phyloP scores from a whole-genome alignment of 2,113 vertebrate species.

The Hymenochirus boettgeri region DNA sequence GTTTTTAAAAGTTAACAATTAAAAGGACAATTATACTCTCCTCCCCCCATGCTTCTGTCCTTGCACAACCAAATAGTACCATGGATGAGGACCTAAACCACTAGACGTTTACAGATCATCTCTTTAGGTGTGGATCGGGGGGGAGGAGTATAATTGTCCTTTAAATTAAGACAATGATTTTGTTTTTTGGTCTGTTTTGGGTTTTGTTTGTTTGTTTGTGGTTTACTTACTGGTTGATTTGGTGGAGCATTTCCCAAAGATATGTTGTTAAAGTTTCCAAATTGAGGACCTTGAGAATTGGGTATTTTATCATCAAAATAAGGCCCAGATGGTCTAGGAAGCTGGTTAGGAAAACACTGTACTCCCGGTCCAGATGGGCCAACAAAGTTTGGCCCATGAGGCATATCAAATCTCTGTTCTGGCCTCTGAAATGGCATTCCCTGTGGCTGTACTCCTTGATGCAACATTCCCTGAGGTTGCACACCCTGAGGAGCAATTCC shows the following conservation, averaged over 20 bases:
- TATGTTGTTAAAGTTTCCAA: conserved; percentile 64
- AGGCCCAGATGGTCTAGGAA: conserved; percentile 63
- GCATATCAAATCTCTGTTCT: conserved; percentile 66
- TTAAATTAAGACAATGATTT: too few species aligned
- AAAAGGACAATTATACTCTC: too few species aligned
- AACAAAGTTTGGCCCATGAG: conserved; percentile 74
- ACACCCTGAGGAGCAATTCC: not conserved
- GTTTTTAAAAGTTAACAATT: too few species aligned
- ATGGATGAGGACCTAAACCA: too few species aligned
- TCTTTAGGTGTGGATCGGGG: too few species aligned
- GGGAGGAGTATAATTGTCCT: too few species aligned
- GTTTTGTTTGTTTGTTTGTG: too few species aligned
- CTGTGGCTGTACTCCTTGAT: conserved; percentile 26
- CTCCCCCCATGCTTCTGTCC: too few species aligned
- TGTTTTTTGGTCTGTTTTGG: too few species aligned
- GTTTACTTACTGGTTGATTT: conserved; percentile 75
- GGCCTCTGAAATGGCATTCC: conserved; percentile 59
- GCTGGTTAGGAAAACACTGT: conserved; percentile 65
- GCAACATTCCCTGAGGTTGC: conserved; percentile 22
- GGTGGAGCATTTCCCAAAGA: conserved; percentile 60
- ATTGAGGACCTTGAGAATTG: conserved; percentile 64
- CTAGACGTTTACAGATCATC: too few species aligned
- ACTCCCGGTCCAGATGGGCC: conserved; percentile 66
- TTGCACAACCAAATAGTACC: too few species aligned
- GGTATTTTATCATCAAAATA: conserved; percentile 76